Evolutionary conservation across 1,140 invertebrate species (phyloP).

Genomic region (Belonocnema kinseyi): DNA sequence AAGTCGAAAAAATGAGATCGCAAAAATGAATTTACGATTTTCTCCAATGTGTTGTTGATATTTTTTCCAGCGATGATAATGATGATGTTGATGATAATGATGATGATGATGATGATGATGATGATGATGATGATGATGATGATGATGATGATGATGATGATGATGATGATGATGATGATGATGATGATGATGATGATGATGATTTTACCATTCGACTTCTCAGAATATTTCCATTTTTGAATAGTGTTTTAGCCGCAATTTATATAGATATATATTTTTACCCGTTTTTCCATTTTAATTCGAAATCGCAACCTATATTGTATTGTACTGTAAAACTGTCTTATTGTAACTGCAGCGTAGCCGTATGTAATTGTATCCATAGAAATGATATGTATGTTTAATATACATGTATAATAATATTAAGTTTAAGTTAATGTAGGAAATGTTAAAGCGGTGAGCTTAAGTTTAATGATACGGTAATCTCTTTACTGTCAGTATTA

Average conservation of each 20-base stretch:
- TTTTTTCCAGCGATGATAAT: not conserved
- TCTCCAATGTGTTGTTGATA: not conserved
- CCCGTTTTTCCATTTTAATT: not conserved
- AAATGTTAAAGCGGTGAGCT: constrained; percentile 37
- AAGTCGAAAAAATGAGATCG: not conserved
- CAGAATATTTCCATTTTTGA: constrained; percentile 4
- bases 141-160: not conserved
- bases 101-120: constrained; percentile 1
- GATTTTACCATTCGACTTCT: constrained; percentile 21
- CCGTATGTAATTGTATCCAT: constrained; percentile 9
- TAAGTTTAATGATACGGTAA: constrained; percentile 61
- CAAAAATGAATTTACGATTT: not conserved
- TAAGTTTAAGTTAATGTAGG: constrained; percentile 24
- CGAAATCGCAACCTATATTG: constrained; percentile 6
- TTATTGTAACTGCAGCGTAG: constrained; percentile 24
- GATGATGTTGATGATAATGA: constrained; percentile 6
- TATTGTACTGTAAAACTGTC: constrained; percentile 28
- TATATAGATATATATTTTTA: not conserved
- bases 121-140: not conserved
- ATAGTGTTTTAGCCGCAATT: not conserved
- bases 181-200: not conserved
- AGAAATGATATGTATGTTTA: constrained; percentile 7
- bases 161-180: constrained; percentile 7
- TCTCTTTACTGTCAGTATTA: constrained; percentile 76
- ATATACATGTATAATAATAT: constrained; percentile 28